phyloP scores from a whole-genome alignment of 2,797 vertebrate species.

The Molossus molossus region DNA sequence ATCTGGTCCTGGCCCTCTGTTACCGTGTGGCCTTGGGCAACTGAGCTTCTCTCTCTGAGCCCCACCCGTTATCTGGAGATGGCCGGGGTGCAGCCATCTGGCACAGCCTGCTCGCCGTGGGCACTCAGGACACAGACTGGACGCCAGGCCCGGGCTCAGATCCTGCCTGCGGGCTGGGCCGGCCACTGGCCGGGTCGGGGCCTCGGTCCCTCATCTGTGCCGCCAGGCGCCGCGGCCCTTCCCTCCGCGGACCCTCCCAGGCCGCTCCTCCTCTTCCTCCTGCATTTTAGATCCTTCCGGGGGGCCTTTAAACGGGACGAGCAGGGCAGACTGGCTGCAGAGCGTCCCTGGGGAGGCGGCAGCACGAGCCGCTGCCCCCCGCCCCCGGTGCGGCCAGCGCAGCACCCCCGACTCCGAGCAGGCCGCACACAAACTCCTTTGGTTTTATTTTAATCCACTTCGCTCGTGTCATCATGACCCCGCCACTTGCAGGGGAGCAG shows the following conservation, averaged over 20 bases:
- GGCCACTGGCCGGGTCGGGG: fast-evolving
- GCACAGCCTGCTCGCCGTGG: fast-evolving
- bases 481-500: conserved; percentile 82
- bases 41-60: background rate
- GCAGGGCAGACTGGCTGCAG: conserved; percentile 57
- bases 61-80: too few relatives aligned
- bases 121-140: background rate
- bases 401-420: conserved; percentile 78
- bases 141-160: background rate
- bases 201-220: background rate
- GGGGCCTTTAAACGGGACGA: conserved; percentile 76
- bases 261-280: background rate
- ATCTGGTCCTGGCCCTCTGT: background rate
- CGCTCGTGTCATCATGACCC: conserved; percentile 85
- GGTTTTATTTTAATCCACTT: conserved; percentile 88
- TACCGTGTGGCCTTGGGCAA: background rate
- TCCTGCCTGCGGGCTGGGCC: background rate
- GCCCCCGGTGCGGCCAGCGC: conserved; percentile 63
- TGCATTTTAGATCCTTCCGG: conserved; percentile 68
- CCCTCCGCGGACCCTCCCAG: background rate
- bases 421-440: conserved; percentile 82
- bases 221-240: background rate
- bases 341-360: conserved; percentile 42
- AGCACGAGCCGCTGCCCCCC: conserved; percentile 58
- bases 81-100: background rate